These are phyloP conservation scores for Brachionus rubens DNA, from an alignment of 1,140 invertebrate species.

Conservation along the genomic window DNA sequence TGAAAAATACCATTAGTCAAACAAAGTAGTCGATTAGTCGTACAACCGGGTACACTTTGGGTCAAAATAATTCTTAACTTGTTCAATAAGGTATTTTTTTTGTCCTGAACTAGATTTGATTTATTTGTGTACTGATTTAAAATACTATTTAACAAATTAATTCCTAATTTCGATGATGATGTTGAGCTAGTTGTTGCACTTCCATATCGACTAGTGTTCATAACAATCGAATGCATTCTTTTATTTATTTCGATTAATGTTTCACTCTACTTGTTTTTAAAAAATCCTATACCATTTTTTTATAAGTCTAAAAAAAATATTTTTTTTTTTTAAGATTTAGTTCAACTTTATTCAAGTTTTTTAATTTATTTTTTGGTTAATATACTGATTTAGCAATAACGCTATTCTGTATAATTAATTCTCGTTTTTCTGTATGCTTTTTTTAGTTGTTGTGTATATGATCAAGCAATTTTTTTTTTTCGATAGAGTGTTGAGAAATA, in stretches of 20 bases:
- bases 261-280: too few species aligned
- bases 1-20: neutral
- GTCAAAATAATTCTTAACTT: neutral
- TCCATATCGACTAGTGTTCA: conserved; percentile 1
- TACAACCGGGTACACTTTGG: neutral
- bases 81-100: neutral
- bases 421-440: too few species aligned
- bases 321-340: neutral
- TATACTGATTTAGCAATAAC: neutral
- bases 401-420: conserved; percentile 1
- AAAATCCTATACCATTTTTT: too few species aligned
- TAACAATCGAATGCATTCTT: conserved; percentile 1
- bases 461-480: too few species aligned
- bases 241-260: neutral
- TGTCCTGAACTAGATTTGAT: neutral
- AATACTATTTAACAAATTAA: conserved; percentile 26
- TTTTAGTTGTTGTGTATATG: too few species aligned
- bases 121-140: neutral
- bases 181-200: neutral
- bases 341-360: neutral
- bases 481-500: too few species aligned
- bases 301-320: too few species aligned
- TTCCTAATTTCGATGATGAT: conserved; percentile 5
- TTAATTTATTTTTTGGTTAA: neutral
- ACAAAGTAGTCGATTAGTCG: neutral